Evolutionary conservation across 2,888 invertebrate genomes (phyloP).

Genomic region (Thera britannica): DNA sequence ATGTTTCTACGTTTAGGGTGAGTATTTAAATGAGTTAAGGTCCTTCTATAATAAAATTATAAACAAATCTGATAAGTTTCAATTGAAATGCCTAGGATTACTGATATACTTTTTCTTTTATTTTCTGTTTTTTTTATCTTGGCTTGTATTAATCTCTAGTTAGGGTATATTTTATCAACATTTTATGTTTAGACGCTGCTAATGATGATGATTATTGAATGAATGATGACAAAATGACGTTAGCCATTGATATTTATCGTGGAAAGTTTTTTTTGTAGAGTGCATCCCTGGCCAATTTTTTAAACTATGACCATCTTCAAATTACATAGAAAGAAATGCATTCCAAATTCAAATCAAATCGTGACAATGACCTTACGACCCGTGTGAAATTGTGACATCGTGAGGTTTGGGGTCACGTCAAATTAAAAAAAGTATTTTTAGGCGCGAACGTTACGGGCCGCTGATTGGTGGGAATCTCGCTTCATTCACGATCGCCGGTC

Average conservation of each 20-base stretch:
- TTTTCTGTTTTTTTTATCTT: too few species aligned
- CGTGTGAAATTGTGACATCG: conserved; percentile 77
- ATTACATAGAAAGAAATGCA: conserved; percentile 29
- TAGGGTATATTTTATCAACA: too few species aligned
- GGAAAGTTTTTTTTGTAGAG: too few species aligned
- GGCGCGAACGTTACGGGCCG: conserved; percentile 60
- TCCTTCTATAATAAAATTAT: not conserved
- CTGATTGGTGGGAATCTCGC: conserved; percentile 60
- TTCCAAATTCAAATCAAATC: conserved; percentile 46
- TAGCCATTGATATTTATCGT: too few species aligned
- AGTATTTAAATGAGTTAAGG: not conserved
- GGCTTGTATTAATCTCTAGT: too few species aligned
- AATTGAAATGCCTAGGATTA: too few species aligned
- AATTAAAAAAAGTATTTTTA: conserved; percentile 51
- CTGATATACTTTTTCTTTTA: too few species aligned
- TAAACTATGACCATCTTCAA: not conserved
- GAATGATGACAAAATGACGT: too few species aligned
- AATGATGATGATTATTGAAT: too few species aligned
- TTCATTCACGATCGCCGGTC: conserved; percentile 42
- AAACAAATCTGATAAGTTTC: not conserved
- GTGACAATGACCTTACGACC: conserved; percentile 53
- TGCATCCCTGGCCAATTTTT: too few species aligned
- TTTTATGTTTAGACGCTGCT: too few species aligned
- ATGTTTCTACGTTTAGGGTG: conserved; percentile 18
- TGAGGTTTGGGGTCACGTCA: conserved; percentile 62